Conservation (phyloP, 2,113 vertebrate genomes). For the Podiceps cristatus region DNA sequence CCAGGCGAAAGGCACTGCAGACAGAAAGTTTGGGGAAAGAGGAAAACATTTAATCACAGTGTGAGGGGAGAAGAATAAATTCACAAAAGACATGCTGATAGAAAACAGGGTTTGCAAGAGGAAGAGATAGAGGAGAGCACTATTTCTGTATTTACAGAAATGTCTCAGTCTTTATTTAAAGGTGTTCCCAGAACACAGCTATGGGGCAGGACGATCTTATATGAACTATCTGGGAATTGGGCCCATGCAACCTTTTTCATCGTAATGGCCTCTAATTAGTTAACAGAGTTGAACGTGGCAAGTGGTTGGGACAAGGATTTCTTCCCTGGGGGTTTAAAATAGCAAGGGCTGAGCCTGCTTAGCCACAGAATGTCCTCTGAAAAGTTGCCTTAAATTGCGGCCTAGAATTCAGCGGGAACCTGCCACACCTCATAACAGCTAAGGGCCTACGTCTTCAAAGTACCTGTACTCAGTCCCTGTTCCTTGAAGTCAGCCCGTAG, state of each 20-base stretch:
- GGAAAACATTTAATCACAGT: background rate
- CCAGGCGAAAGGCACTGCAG: background rate
- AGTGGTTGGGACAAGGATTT: background rate
- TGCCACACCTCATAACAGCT: background rate
- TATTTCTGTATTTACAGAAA: background rate
- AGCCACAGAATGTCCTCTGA: background rate
- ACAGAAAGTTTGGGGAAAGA: background rate
- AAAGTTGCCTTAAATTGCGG: background rate
- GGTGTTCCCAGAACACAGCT: background rate
- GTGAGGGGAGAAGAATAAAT: background rate
- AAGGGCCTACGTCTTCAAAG: background rate
- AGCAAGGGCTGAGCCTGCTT: background rate
- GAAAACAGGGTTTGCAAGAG: background rate
- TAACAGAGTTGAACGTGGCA: background rate
- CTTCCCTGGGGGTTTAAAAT: background rate
- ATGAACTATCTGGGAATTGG: background rate
- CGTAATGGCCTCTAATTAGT: background rate
- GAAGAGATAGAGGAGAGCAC: background rate
- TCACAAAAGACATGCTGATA: background rate
- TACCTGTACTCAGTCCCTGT: no score
- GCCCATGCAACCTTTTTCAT: background rate
- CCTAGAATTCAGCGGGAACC: background rate
- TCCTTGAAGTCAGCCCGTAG: background rate
- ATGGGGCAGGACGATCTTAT: background rate
- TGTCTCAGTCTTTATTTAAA: background rate